phyloP scores from a whole-genome alignment of 2,113 vertebrate species.

The Coregonus clupeaformis region DNA sequence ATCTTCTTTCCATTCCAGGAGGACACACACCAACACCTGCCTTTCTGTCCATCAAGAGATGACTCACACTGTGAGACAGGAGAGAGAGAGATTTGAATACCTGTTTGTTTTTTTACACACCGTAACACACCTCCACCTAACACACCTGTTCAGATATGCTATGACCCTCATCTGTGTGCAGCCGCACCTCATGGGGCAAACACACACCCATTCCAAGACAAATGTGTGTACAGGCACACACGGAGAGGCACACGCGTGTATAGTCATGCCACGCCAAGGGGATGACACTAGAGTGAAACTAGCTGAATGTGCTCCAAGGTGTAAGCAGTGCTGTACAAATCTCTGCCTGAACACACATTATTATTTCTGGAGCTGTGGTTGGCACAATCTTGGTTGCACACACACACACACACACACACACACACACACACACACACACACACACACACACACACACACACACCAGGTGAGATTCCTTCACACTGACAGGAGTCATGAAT shows the following conservation, averaged over 20 bases:
- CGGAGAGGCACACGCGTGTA: conserved; percentile 12
- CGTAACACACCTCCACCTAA: not conserved
- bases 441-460: not conserved
- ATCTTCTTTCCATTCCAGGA: conserved; percentile 87
- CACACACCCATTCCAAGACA: conserved; percentile 6
- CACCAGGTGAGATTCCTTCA: too few relatives aligned
- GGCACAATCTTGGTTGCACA: conserved; percentile 24
- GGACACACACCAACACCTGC: conserved; percentile 93
- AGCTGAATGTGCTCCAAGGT: conserved; percentile 23
- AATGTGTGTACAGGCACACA: not conserved
- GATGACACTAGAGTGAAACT: conserved; percentile 28
- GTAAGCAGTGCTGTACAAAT: conserved; percentile 34
- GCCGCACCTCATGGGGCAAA: not conserved
- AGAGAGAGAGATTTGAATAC: not conserved
- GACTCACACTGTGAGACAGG: conserved; percentile 83
- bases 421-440: conserved; percentile 15
- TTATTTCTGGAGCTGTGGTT: conserved; percentile 12
- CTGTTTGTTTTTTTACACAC: not conserved
- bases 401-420: conserved; percentile 18
- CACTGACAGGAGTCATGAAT: too few relatives aligned
- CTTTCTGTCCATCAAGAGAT: conserved; percentile 82
- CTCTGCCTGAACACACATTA: conserved; percentile 22
- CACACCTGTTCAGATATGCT: not conserved
- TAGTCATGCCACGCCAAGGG: conserved; percentile 13
- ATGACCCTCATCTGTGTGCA: not conserved